These are phyloP conservation scores for Metallyticus violacea DNA, from an alignment of 2,888 invertebrate genomes.

Conservation along the genomic window DNA sequence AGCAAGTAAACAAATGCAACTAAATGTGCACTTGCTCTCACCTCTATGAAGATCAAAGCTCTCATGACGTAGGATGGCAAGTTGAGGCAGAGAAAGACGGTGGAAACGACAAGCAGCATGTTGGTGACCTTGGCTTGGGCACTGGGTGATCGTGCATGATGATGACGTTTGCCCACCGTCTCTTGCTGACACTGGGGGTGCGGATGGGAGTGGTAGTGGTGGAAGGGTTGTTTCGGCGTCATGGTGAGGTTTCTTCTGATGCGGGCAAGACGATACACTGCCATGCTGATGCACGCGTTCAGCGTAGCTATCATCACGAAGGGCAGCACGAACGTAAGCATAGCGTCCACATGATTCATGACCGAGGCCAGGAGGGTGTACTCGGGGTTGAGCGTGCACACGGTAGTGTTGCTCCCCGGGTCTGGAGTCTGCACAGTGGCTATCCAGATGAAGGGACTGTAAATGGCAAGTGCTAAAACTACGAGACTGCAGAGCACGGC, in stretches of 20 bases:
- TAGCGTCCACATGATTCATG: slow-evolving; percentile 69
- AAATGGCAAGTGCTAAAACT: slow-evolving; percentile 53
- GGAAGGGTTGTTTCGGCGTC: background rate
- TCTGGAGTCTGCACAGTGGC: background rate
- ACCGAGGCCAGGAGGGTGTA: slow-evolving; percentile 57
- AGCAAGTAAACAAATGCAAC: too few species aligned
- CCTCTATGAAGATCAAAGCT: slow-evolving; percentile 59
- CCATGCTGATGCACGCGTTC: slow-evolving; percentile 67
- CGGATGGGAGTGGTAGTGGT: slow-evolving; percentile 9
- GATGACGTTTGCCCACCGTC: background rate
- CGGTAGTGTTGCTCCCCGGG: slow-evolving; percentile 42
- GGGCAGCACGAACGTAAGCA: slow-evolving; percentile 70
- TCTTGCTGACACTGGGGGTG: background rate
- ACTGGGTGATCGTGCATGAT: slow-evolving; percentile 19
- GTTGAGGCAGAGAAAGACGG: slow-evolving; percentile 74
- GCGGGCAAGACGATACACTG: slow-evolving; percentile 59
- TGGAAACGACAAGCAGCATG: slow-evolving; percentile 79
- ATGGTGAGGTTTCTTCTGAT: slow-evolving; percentile 39
- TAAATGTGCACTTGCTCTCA: slow-evolving; percentile 48
- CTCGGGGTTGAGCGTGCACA: slow-evolving; percentile 52
- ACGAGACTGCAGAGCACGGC: slow-evolving; percentile 56
- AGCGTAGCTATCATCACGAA: slow-evolving; percentile 66
- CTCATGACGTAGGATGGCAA: slow-evolving; percentile 73
- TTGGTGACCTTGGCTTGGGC: slow-evolving; percentile 72
- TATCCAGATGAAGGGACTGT: slow-evolving; percentile 56